These are phyloP conservation scores for Chironex yamaguchii DNA, from an alignment of 30 jellyfish, hydroid and myxozoan genomes.

Conservation along the genomic window DNA sequence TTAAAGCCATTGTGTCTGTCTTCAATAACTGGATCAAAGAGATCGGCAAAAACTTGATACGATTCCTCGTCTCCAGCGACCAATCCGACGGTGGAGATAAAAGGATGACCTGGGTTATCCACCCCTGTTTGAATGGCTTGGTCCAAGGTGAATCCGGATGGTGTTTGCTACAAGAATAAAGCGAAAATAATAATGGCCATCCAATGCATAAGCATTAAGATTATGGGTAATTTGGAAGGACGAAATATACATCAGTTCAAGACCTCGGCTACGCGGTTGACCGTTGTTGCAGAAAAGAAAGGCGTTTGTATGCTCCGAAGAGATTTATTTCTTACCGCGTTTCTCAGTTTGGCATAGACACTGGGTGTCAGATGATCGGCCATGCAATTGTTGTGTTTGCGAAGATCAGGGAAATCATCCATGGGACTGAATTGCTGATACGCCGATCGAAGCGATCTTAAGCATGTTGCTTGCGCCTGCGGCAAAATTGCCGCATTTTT, in stretches of 20 bases:
- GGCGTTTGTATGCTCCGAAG: no score
- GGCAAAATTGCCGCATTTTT: no score
- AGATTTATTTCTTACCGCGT: conserved; percentile 67
- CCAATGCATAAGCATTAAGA: no score
- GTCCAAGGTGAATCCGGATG: conserved; percentile 79
- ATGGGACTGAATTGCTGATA: conserved; percentile 57
- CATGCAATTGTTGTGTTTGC: conserved; percentile 82
- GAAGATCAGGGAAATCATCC: conserved; percentile 78
- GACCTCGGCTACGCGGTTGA: no score
- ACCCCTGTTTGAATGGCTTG: conserved; percentile 88
- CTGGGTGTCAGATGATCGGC: conserved; percentile 71
- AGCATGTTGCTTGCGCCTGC: no score
- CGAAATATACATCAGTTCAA: no score
- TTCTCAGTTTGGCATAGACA: conserved; percentile 68
- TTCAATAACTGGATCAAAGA: conserved; percentile 82
- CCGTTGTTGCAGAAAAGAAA: no score
- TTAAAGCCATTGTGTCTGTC: conserved; percentile 76
- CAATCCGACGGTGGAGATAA: conserved; percentile 79
- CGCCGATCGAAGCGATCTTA: conserved; percentile 39
- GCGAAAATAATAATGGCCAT: neutral
- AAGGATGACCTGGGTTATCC: conserved; percentile 92
- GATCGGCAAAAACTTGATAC: conserved; percentile 69
- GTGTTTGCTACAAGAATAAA: conserved; percentile 43
- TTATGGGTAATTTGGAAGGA: no score
- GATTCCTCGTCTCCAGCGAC: conserved; percentile 92